Conservation (phyloP, 92 coral and sea anemone genomes). For the Palythoa caribaeorum region DNA sequence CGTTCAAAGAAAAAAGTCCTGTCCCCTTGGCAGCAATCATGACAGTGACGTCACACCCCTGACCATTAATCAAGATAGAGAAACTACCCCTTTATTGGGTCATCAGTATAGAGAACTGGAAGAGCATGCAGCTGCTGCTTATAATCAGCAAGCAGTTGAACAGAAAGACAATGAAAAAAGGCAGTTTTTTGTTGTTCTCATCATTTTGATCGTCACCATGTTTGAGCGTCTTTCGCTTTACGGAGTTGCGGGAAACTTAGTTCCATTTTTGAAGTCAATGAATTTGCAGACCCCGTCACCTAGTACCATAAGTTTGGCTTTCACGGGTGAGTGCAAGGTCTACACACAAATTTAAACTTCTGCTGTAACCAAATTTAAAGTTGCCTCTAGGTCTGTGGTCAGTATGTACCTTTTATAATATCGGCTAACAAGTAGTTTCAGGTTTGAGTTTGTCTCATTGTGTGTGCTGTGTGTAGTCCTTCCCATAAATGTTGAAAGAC, state of each 20-base stretch:
- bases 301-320: slow-evolving; percentile 71
- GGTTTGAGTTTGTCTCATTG: no score
- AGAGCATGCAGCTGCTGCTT: slow-evolving; percentile 4
- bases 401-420: no score
- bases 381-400: no score
- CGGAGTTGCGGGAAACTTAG: slow-evolving; percentile 84
- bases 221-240: slow-evolving; percentile 85
- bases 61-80: not conserved
- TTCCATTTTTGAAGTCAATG: slow-evolving; percentile 70
- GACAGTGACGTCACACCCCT: not conserved
- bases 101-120: slow-evolving; percentile 14
- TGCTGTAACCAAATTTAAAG: no score
- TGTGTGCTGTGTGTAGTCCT: no score
- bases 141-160: not conserved
- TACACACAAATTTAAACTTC: no score
- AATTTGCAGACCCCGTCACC: slow-evolving; percentile 68
- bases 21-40: not conserved
- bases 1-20: not conserved
- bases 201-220: slow-evolving; percentile 75
- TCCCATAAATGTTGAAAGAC: no score
- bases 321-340: slow-evolving; percentile 57
- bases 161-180: slow-evolving; percentile 16
- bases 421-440: no score
- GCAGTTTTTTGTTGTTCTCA: slow-evolving; percentile 61
- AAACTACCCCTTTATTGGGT: not conserved